These are phyloP conservation scores for Pardosa pseudoannulata DNA, from an alignment of 2,888 invertebrate genomes.

Conservation along the genomic window DNA sequence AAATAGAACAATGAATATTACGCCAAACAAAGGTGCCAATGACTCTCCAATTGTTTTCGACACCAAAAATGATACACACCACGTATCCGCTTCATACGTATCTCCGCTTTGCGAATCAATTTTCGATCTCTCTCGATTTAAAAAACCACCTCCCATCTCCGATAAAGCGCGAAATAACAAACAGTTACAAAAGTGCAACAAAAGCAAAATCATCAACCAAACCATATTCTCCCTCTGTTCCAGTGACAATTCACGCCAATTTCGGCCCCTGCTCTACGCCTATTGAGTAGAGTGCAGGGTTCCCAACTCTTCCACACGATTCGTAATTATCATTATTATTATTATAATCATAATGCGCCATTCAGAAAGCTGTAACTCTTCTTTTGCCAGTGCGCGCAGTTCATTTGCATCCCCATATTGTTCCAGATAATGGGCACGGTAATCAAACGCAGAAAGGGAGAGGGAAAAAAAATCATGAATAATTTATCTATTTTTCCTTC, in stretches of 20 bases:
- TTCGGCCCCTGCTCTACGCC: no score
- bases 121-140: not conserved
- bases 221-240: not conserved
- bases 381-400: not conserved
- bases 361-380: conserved; percentile 1
- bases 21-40: no score
- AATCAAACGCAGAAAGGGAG: no score
- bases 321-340: conserved; percentile 1
- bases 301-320: not conserved
- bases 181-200: no score
- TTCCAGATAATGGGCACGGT: conserved; percentile 2
- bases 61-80: no score
- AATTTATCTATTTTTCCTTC: conserved; percentile 63
- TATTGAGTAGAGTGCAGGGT: no score
- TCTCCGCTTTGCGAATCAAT: not conserved
- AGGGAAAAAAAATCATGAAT: conserved; percentile 52
- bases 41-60: no score
- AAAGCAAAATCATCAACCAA: not conserved
- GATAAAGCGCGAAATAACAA: no score
- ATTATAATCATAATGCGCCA: not conserved
- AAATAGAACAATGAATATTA: no score
- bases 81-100: no score
- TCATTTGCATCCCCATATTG: conserved; percentile 13
- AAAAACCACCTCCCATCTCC: no score
- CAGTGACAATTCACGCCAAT: not conserved